A percentile compares a stretch with the other conserved stretches of the same genome.
phyloP scores from a whole-genome alignment of 2,113 vertebrate genomes.

The Leptobrachium leishanense region DNA sequence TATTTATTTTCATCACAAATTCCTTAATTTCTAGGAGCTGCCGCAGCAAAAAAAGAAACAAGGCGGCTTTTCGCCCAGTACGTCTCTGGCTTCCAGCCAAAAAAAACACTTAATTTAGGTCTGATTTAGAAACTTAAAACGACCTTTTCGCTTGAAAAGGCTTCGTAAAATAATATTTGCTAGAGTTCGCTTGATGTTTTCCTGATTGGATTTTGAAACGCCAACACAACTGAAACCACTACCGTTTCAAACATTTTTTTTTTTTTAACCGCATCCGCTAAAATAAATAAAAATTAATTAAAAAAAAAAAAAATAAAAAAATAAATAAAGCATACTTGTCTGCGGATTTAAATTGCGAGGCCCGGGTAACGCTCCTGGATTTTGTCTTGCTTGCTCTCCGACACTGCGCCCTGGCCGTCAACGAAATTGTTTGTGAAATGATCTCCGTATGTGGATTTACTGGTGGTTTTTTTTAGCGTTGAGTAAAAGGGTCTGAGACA shows the following conservation, averaged over 20 bases:
- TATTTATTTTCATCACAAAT: conserved; percentile 13
- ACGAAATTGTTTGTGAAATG: conserved; percentile 8
- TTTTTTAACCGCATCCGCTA: not conserved
- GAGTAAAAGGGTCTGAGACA: not conserved
- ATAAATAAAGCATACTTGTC: not conserved
- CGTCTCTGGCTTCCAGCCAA: conserved; percentile 1
- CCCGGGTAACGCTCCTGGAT: not conserved
- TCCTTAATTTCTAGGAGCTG: conserved; percentile 11
- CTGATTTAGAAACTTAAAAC: conserved; percentile 9
- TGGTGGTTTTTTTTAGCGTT: not conserved
- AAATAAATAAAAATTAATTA: not conserved
- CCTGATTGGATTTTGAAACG: not conserved
- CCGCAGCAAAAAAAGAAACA: not conserved
- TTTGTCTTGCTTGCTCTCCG: not conserved
- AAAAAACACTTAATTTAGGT: conserved; percentile 11
- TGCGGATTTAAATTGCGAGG: not conserved
- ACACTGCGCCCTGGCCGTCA: conserved; percentile 5
- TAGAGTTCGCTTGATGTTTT: conserved; percentile 2
- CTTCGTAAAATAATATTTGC: not conserved
- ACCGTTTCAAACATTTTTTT: not conserved
- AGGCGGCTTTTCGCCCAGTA: not conserved
- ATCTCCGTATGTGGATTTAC: conserved; percentile 11
- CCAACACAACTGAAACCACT: not conserved
- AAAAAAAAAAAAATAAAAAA: conserved; percentile 15
- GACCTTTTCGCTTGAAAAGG: conserved; percentile 17